Evolutionary conservation across 2,888 invertebrate genomes (phyloP), one percentile per base, ranked within the genome.

Genomic region (Drosophila mimica): DNA sequence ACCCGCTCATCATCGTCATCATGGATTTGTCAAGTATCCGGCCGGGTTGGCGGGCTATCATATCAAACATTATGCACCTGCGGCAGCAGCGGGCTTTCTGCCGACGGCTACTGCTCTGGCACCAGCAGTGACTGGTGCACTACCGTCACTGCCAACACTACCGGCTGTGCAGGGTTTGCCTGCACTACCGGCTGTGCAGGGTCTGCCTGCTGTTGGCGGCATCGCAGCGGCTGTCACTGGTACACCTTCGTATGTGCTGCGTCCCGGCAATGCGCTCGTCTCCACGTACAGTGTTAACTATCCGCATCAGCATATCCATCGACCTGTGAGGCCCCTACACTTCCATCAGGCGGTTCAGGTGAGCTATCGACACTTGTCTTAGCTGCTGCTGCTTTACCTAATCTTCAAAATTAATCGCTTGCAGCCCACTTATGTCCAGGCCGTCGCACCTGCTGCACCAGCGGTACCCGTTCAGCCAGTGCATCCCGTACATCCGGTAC

Each of bases 201-300:
- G 76, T 30, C 13, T 79, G 8, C 69, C 80, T 0, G 70, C 74
- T 3, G 63, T 71, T 31, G 70, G 74, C 1, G 61, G 67, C 46
- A 75, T 73, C 4, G 75, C 80, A 8, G 62, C 84, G 3, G 51
- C 79, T 7, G 71, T 72, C 0, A 71, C 81, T 5, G 62, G 81
- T 7, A 60, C 75, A 0, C 82, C 91, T 4, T 90, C 91, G 0
- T 92, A 81, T 52, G 80, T 92, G 30, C 75, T 92, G 30, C 90
- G 92, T 38, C 92, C 93, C 1, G 92, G 92, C 40, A 90, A 91
- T 33, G 92, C 92, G 3, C 81, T 92, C 1, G 92, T 93, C 33
- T 89, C 91, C 38, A 92, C 92, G 0, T 92, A 92, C 70, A 92
- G 88, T 70, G 92, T 91, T 34, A 92, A 91, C 65, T 92, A 92